Conservation (phyloP, 2,888 invertebrate species). For the Pherbina coryleti region DNA sequence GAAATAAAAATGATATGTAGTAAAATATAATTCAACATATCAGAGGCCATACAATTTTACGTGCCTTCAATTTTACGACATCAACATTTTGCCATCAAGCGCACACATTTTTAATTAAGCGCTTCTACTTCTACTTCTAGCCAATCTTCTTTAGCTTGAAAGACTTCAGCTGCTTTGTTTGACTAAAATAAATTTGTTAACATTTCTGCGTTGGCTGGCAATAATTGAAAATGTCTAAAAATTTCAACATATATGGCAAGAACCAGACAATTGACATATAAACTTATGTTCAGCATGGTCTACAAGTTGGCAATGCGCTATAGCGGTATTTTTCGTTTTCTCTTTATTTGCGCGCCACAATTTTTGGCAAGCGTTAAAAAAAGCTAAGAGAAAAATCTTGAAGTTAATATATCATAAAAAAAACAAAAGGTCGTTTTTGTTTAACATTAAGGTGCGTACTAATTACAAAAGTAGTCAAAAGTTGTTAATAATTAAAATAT, state of each 20-base stretch:
- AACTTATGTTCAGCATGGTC: constrained; percentile 43
- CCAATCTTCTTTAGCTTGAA: background rate
- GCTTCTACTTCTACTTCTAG: too few species aligned
- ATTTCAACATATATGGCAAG: constrained; percentile 46
- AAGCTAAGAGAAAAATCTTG: too few species aligned
- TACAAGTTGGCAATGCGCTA: background rate
- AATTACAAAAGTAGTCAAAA: too few species aligned
- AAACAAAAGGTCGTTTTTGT: too few species aligned
- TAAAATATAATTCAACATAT: background rate
- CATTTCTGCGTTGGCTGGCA: constrained; percentile 5
- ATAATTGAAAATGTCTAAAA: constrained; percentile 52
- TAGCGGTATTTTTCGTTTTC: too few species aligned
- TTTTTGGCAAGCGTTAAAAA: background rate
- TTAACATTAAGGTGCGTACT: too few species aligned
- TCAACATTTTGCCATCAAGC: too few species aligned
- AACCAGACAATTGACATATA: constrained; percentile 55
- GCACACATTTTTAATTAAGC: too few species aligned
- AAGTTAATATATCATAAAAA: too few species aligned
- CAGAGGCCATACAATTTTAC: background rate
- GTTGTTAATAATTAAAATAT: too few species aligned
- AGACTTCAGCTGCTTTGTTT: background rate
- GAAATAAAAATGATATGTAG: background rate
- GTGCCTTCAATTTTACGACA: too few species aligned
- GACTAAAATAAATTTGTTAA: background rate
- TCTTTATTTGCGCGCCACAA: background rate